Evolutionary conservation across 2,113 vertebrate species (phyloP).

Genomic region (Sylvicapra grimmia): DNA sequence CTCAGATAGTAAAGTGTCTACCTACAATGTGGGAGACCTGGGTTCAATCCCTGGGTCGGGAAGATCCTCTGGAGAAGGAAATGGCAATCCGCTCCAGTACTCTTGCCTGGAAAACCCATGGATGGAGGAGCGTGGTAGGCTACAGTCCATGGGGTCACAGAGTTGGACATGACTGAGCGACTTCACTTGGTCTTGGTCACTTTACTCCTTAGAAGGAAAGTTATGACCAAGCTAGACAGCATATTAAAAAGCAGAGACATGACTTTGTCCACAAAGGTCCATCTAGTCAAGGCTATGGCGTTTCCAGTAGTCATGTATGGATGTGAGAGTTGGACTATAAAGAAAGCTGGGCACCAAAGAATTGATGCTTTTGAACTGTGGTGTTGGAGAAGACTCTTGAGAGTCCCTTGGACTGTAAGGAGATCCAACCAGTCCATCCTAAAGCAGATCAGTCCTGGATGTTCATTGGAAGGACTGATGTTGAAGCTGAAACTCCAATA

Average conservation of each 20-base stretch:
- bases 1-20: neutral
- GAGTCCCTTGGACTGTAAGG: neutral
- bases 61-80: neutral
- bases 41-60: neutral
- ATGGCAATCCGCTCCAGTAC: neutral
- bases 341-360: neutral
- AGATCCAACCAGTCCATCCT: neutral
- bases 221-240: neutral
- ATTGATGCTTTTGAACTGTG: neutral
- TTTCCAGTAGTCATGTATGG: neutral
- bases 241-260: neutral
- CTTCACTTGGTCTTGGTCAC: neutral
- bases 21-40: neutral
- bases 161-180: accelerated
- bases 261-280: neutral
- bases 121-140: neutral
- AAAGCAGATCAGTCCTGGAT: neutral
- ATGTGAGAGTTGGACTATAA: neutral
- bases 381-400: neutral
- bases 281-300: neutral
- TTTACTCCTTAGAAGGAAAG: neutral
- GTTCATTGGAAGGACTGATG: neutral
- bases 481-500: neutral
- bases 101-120: neutral
- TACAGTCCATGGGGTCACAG: neutral